phyloP scores from a whole-genome alignment of 1,140 invertebrate species.

The Anoplophora glabripennis region DNA sequence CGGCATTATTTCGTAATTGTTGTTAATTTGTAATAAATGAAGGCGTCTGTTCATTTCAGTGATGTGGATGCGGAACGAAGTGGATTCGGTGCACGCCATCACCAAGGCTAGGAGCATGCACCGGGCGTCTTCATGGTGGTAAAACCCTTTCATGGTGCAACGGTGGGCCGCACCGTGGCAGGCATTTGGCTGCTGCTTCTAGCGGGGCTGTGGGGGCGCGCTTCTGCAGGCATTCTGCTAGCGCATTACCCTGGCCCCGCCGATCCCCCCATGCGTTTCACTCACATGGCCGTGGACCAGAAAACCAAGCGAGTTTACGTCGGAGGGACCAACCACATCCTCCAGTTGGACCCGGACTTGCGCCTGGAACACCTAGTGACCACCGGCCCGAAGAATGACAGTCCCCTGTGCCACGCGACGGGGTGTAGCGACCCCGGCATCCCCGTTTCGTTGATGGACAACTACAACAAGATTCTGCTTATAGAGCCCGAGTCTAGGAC shows the following conservation, averaged over 20 bases:
- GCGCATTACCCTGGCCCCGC: slow-evolving; percentile 50
- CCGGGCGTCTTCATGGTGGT: slow-evolving; percentile 39
- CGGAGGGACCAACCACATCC: slow-evolving; percentile 79
- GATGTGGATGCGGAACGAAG: slow-evolving; percentile 32
- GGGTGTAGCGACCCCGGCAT: slow-evolving; percentile 70
- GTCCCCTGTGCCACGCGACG: slow-evolving; percentile 80
- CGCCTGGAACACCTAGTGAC: slow-evolving; percentile 64
- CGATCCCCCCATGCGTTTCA: slow-evolving; percentile 50
- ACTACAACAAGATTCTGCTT: slow-evolving; percentile 89
- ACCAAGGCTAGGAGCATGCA: slow-evolving; percentile 33
- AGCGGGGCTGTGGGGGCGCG: slow-evolving; percentile 37
- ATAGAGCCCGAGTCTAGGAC: slow-evolving; percentile 77
- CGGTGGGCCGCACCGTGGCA: slow-evolving; percentile 39
- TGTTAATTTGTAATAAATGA: neutral
- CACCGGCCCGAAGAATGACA: slow-evolving; percentile 77
- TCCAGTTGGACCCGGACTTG: slow-evolving; percentile 75
- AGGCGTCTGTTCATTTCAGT: slow-evolving; percentile 36
- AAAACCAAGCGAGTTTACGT: slow-evolving; percentile 61
- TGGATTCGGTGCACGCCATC: slow-evolving; percentile 33
- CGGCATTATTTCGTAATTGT: too few relatives aligned
- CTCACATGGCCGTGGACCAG: slow-evolving; percentile 63
- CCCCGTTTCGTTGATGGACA: slow-evolving; percentile 69
- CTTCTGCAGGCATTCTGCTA: slow-evolving; percentile 36
- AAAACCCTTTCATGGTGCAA: slow-evolving; percentile 36
- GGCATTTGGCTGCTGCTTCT: slow-evolving; percentile 41